A percentile compares a stretch with the other conserved stretches of the same genome.
Evolutionary conservation across 1,140 invertebrate species (phyloP).

Genomic region (Drosophila guanche): DNA sequence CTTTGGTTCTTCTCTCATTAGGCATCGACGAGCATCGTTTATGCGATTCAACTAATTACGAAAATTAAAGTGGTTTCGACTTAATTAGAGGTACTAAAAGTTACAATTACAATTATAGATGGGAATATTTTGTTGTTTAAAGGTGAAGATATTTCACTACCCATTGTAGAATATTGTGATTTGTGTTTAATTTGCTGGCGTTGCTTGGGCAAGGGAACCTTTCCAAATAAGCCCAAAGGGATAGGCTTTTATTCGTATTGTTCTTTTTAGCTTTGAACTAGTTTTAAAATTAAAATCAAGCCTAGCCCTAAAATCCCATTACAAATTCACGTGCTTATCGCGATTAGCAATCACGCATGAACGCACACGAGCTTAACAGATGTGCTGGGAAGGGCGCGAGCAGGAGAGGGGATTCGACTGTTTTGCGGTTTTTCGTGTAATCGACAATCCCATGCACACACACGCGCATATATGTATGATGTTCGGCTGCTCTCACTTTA

Average conservation of each 20-base stretch:
- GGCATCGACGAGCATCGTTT: slow-evolving; percentile 44
- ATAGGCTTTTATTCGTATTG: no score
- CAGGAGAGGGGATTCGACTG: slow-evolving; percentile 38
- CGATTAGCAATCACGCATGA: slow-evolving; percentile 46
- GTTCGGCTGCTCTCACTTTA: no score
- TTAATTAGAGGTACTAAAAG: slow-evolving; percentile 30
- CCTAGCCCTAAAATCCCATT: slow-evolving; percentile 21
- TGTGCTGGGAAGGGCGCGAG: slow-evolving; percentile 12
- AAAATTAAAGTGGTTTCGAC: slow-evolving; percentile 24
- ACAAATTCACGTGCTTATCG: slow-evolving; percentile 28
- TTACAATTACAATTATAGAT: neutral
- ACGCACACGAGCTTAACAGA: slow-evolving; percentile 28
- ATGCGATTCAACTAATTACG: slow-evolving; percentile 49
- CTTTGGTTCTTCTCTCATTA: slow-evolving; percentile 46
- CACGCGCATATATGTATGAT: neutral
- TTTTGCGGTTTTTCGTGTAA: slow-evolving; percentile 37
- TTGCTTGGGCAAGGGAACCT: no score
- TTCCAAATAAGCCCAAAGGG: no score
- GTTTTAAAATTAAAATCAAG: slow-evolving; percentile 31
- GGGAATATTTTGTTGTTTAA: neutral
- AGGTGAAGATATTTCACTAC: neutral
- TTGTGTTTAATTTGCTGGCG: no score
- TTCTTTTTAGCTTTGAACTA: neutral
- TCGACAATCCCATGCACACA: slow-evolving; percentile 10
- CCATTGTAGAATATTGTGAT: neutral